Evolutionary conservation across 1,140 invertebrate genomes (phyloP).

Genomic region (Penaeus chinensis): DNA sequence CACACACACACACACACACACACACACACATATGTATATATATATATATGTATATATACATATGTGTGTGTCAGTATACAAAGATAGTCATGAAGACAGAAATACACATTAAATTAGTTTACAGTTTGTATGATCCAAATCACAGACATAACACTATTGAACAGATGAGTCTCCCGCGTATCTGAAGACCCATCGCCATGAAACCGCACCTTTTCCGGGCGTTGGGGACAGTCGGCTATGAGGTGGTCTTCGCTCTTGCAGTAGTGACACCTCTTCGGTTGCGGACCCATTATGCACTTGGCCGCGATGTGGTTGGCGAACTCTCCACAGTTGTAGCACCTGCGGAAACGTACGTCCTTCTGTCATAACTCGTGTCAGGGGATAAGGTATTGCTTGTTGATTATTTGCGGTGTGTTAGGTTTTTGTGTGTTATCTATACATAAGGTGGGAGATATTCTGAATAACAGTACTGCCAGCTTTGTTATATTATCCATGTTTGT

Average conservation of each 20-base stretch:
- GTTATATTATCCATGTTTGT: too few relatives aligned
- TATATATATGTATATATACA: not conserved
- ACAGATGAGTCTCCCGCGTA: not conserved
- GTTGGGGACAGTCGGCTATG: constrained; percentile 84
- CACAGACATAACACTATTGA: not conserved
- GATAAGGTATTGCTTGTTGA: too few relatives aligned
- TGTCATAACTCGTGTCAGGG: too few relatives aligned
- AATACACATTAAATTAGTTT: not conserved
- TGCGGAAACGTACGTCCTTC: constrained; percentile 68
- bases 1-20: too few relatives aligned
- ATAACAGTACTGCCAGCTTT: too few relatives aligned
- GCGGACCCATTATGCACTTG: constrained; percentile 85
- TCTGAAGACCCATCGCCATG: not conserved
- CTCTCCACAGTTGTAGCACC: constrained; percentile 92
- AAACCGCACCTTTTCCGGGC: constrained; percentile 64
- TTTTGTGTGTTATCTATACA: too few relatives aligned
- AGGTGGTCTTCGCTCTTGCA: constrained; percentile 88
- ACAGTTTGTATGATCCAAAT: not conserved
- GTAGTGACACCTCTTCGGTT: constrained; percentile 89
- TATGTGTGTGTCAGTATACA: not conserved
- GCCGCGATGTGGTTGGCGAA: constrained; percentile 91
- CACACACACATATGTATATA: too few relatives aligned
- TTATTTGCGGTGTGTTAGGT: too few relatives aligned
- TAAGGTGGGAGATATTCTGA: too few relatives aligned
- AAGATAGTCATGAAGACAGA: not conserved